Evolutionary conservation across 2,113 vertebrate species (phyloP).

Genomic region (Ailurus styani): DNA sequence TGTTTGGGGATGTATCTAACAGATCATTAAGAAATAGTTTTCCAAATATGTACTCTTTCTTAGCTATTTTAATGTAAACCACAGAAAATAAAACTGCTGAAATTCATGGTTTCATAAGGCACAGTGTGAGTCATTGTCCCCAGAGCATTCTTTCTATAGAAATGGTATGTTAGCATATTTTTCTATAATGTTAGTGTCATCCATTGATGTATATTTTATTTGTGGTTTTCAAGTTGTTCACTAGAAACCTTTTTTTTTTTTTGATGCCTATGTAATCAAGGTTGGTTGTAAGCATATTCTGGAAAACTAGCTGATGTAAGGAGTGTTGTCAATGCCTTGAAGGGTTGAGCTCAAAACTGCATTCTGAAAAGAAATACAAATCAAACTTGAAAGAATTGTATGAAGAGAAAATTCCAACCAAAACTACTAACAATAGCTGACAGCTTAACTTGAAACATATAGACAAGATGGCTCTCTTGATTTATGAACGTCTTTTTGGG

Average conservation of each 20-base stretch:
- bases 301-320: slow-evolving; percentile 47
- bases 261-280: slow-evolving; percentile 70
- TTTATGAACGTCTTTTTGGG: not conserved
- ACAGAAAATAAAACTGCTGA: slow-evolving; percentile 22
- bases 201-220: slow-evolving; percentile 78
- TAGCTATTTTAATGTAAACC: slow-evolving; percentile 48
- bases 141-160: slow-evolving; percentile 64
- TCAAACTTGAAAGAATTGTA: slow-evolving; percentile 57
- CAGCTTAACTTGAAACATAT: slow-evolving; percentile 36
- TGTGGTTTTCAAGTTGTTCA: slow-evolving; percentile 76
- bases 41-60: not conserved
- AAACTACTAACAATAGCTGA: slow-evolving; percentile 12
- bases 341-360: slow-evolving; percentile 46
- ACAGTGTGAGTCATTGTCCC: slow-evolving; percentile 21
- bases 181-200: slow-evolving; percentile 41
- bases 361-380: slow-evolving; percentile 63
- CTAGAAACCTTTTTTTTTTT: slow-evolving; percentile 64
- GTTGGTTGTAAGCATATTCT: slow-evolving; percentile 60
- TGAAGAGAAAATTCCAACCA: slow-evolving; percentile 20
- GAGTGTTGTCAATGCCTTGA: slow-evolving; percentile 65
- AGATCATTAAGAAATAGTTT: slow-evolving; percentile 42
- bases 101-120: slow-evolving; percentile 39
- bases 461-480: not conserved
- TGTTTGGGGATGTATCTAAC: not conserved
- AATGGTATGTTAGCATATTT: slow-evolving; percentile 64